Evolutionary conservation across 2,888 invertebrate species (phyloP).

Genomic region (Clusia tigrina): DNA sequence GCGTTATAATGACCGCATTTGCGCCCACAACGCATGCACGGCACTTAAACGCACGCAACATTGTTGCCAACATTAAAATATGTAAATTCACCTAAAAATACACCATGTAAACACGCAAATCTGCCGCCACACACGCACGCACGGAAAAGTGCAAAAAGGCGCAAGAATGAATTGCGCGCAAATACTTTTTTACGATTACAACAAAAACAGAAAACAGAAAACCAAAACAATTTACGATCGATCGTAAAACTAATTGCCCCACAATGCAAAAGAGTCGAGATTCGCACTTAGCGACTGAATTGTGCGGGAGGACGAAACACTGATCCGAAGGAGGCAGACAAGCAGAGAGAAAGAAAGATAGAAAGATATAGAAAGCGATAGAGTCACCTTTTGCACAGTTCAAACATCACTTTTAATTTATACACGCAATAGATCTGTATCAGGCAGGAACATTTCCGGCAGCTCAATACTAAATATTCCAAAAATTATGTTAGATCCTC

Average conservation of each 20-base stretch:
- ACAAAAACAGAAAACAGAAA: too few species aligned
- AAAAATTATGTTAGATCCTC: too few species aligned
- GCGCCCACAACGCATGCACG: too few species aligned
- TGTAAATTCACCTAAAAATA: constrained; percentile 53
- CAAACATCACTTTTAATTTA: too few species aligned
- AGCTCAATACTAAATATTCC: too few species aligned
- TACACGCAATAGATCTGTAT: too few species aligned
- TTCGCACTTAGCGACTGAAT: constrained; percentile 26
- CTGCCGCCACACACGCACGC: background rate
- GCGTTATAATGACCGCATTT: background rate
- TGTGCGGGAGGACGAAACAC: background rate
- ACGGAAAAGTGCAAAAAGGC: constrained; percentile 21
- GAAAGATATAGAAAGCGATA: background rate
- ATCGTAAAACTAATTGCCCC: constrained; percentile 59
- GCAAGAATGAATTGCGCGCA: constrained; percentile 31
- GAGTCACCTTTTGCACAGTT: too few species aligned
- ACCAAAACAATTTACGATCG: constrained; percentile 61
- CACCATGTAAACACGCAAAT: constrained; percentile 46
- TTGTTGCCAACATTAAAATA: constrained; percentile 56
- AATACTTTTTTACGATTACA: constrained; percentile 43
- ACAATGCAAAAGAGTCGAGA: constrained; percentile 53
- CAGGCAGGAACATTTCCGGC: too few species aligned
- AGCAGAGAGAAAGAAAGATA: background rate
- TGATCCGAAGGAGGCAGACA: background rate
- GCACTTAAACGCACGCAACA: constrained; percentile 44